Percentiles rank a stretch among this genome's conserved stretches.
Conservation (phyloP, 2,888 invertebrate genomes). For the Cartodere bifasciata region DNA sequence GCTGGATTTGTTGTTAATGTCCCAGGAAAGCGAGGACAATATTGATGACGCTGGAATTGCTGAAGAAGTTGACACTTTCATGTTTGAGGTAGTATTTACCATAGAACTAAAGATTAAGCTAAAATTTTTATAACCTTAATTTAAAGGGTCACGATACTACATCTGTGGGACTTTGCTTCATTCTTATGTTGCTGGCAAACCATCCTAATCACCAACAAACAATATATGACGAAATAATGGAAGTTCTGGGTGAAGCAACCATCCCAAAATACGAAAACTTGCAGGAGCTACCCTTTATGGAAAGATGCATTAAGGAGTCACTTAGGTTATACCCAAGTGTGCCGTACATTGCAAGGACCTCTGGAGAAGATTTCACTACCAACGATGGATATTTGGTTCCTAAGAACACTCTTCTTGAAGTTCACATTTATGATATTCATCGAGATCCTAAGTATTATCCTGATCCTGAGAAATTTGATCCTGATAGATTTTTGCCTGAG, state of each 20-base stretch:
- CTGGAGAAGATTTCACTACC: constrained; percentile 6
- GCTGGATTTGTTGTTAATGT: constrained; percentile 40
- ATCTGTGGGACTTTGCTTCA: constrained; percentile 28
- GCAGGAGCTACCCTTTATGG: constrained; percentile 8
- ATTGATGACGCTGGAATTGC: constrained; percentile 41
- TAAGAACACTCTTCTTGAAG: constrained; percentile 12
- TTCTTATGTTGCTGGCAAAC: constrained; percentile 22
- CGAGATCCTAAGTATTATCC: constrained; percentile 35
- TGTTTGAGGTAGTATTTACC: constrained; percentile 47
- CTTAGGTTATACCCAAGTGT: constrained; percentile 19
- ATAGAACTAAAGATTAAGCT: constrained; percentile 1
- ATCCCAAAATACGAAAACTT: constrained; percentile 10
- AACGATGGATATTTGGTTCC: constrained; percentile 11
- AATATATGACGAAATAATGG: constrained; percentile 8
- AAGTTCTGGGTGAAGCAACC: constrained; percentile 3
- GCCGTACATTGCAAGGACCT: constrained; percentile 12
- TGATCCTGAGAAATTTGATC: too few species aligned
- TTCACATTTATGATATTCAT: constrained; percentile 32
- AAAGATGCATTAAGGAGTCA: constrained; percentile 18
- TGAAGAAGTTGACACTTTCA: too few species aligned
- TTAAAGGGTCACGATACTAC: constrained; percentile 51
- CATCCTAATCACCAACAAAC: too few species aligned
- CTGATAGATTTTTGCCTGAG: constrained; percentile 32
- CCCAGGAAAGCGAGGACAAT: constrained; percentile 36
- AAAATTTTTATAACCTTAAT: too few species aligned